A percentile compares a stretch with the other conserved stretches of the same genome.
Conservation (phyloP, 2,113 vertebrate genomes). For the Plestiodon gilberti region DNA sequence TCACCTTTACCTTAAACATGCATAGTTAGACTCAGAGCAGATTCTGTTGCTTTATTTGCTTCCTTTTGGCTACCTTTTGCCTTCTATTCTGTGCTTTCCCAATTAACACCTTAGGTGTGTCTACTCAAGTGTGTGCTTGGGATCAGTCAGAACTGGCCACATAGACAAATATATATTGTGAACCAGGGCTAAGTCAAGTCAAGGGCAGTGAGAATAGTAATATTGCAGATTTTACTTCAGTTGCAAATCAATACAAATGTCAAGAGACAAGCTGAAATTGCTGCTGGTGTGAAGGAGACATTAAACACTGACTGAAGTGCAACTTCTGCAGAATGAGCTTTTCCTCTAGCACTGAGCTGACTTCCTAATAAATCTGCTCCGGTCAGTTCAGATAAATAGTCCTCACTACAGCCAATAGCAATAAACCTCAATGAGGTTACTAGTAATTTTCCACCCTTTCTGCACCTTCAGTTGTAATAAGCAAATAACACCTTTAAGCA, state of each 20-base stretch:
- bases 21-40: too few species aligned
- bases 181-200: background rate
- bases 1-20: too few species aligned
- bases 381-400: slow-evolving; percentile 24
- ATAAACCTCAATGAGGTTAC: background rate
- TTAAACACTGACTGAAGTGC: slow-evolving; percentile 21
- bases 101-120: background rate
- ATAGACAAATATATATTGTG: background rate
- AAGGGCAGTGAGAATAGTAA: slow-evolving; percentile 1
- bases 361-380: slow-evolving; percentile 1
- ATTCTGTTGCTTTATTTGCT: background rate
- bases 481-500: background rate
- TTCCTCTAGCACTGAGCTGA: slow-evolving; percentile 20
- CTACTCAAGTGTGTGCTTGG: background rate
- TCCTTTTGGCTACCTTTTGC: background rate
- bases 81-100: background rate
- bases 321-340: slow-evolving; percentile 31
- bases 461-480: background rate
- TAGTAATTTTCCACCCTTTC: background rate
- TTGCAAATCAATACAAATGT: background rate
- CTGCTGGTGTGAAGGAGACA: background rate
- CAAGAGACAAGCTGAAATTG: slow-evolving; percentile 32
- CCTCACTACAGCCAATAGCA: background rate
- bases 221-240: slow-evolving; percentile 15
- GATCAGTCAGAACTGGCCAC: background rate